Conservation (phyloP, 1,140 invertebrate species). For the Zaprionus davidi region DNA sequence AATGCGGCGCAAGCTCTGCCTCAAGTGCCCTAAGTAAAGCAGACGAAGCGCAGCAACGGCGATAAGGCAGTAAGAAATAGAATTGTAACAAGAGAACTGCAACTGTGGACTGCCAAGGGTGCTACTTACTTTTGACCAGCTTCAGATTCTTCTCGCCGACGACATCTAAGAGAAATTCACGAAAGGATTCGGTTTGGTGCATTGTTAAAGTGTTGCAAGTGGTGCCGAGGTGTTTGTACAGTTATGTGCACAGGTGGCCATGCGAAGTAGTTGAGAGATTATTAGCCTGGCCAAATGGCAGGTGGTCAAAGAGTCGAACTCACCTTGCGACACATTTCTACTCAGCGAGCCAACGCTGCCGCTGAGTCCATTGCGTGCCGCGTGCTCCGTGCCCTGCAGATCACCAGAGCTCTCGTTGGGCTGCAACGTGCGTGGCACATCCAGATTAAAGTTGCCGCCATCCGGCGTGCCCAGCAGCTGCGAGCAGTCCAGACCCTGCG, state of each 20-base stretch:
- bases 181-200: conserved; percentile 53
- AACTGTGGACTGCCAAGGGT: not conserved
- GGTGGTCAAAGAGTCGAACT: not conserved
- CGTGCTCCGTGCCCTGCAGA: conserved; percentile 68
- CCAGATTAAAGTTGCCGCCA: conserved; percentile 55
- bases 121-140: conserved; percentile 77
- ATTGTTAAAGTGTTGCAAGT: conserved; percentile 42
- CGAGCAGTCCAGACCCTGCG: conserved; percentile 91
- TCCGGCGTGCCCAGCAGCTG: conserved; percentile 86
- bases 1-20: conserved; percentile 64
- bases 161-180: conserved; percentile 47
- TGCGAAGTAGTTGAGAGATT: conserved; percentile 38
- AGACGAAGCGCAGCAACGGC: not conserved
- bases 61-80: not conserved
- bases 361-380: conserved; percentile 63
- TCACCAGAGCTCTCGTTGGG: conserved; percentile 82
- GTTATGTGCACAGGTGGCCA: conserved; percentile 32
- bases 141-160: conserved; percentile 66
- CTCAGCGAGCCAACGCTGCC: conserved; percentile 82
- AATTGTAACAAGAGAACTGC: conserved; percentile 9
- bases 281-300: not conserved
- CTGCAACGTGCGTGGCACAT: conserved; percentile 76
- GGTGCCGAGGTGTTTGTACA: conserved; percentile 22
- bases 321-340: conserved; percentile 82
- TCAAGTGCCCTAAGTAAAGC: conserved; percentile 58